A percentile compares a stretch with the other conserved stretches of the same genome.
Conservation (phyloP, 2,113 vertebrate genomes). For the Numenius arquata region DNA sequence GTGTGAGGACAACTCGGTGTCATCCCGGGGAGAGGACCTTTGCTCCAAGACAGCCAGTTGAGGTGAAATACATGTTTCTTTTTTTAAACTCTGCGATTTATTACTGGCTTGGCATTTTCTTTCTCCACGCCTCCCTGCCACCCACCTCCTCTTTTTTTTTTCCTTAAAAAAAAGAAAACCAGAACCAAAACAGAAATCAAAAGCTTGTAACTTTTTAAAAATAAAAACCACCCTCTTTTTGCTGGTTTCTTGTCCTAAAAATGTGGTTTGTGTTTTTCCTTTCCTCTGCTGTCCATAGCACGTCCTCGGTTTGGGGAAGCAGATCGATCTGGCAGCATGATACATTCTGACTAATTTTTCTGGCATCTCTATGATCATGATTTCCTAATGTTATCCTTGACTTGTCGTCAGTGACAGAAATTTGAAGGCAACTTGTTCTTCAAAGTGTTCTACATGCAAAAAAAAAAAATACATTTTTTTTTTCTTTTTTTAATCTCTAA, state of each 20-base stretch:
- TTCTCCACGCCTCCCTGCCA: fast-evolving
- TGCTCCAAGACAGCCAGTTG: background rate
- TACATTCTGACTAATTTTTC: conserved; percentile 50
- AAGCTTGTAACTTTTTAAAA: background rate
- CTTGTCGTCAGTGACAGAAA: conserved; percentile 17
- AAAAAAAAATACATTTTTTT: background rate
- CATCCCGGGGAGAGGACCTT: background rate
- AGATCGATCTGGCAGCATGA: conserved; percentile 37
- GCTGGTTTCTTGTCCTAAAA: background rate
- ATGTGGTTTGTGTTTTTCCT: background rate
- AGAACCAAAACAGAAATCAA: background rate
- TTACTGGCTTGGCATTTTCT: background rate
- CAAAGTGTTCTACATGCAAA: conserved; percentile 3
- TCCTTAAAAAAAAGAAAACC: too few species aligned
- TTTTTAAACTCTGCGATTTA: background rate
- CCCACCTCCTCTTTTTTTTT: background rate
- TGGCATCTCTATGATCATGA: conserved; percentile 39
- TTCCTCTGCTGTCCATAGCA: background rate
- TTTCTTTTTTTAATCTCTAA: background rate
- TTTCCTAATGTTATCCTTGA: conserved; percentile 41
- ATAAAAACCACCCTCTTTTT: background rate
- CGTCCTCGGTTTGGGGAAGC: background rate
- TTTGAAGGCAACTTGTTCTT: conserved; percentile 49
- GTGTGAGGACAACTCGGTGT: background rate
- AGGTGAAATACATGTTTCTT: background rate